Evolutionary conservation across 2,797 vertebrate species (phyloP).

Genomic region (Characodon lateralis): DNA sequence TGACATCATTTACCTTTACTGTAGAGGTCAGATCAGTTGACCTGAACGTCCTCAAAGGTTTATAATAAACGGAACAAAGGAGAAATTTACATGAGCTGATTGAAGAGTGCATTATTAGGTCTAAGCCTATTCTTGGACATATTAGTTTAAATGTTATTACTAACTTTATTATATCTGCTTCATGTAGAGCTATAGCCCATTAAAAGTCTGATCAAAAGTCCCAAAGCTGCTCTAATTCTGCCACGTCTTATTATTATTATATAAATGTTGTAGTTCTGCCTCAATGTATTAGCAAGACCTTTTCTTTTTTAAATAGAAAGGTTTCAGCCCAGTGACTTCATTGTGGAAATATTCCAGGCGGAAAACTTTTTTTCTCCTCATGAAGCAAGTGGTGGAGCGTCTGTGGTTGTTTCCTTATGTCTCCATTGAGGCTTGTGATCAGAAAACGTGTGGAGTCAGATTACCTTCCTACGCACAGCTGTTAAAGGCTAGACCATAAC

Average conservation of each 20-base stretch:
- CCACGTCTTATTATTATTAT: neutral
- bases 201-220: neutral
- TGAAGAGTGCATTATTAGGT: neutral
- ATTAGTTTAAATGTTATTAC: neutral
- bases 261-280: neutral
- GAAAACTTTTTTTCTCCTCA: conserved; percentile 26
- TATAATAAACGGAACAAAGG: neutral
- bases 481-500: conserved; percentile 16
- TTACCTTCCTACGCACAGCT: conserved; percentile 55
- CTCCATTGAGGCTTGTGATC: conserved; percentile 33
- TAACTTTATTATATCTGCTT: conserved; percentile 1
- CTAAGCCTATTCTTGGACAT: neutral
- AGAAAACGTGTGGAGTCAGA: conserved; percentile 34
- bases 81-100: neutral
- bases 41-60: neutral
- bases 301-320: neutral
- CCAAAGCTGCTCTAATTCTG: conserved; percentile 4
- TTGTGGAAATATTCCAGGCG: conserved; percentile 17
- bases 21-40: conserved; percentile 43
- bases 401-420: conserved; percentile 23
- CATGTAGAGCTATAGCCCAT: conserved; percentile 1
- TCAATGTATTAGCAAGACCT: neutral
- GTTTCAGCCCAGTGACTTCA: conserved; percentile 27
- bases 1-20: conserved; percentile 18
- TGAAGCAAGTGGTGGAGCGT: conserved; percentile 7